Evolutionary conservation across 37 sponge, comb jelly and placozoan species (phyloP).

Genomic region (Halisarca cf. caerulea): DNA sequence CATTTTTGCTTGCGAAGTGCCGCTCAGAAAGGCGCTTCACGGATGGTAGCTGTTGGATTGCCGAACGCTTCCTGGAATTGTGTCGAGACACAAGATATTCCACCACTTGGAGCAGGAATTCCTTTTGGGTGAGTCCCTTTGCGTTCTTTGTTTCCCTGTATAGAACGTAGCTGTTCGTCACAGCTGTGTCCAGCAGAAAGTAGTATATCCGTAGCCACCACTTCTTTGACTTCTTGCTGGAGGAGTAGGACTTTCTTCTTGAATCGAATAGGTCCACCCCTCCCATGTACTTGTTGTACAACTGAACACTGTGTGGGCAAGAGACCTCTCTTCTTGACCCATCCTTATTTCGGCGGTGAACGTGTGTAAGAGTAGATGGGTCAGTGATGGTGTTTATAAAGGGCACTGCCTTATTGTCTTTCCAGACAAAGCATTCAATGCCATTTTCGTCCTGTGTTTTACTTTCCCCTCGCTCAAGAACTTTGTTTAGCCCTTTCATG

Average conservation of each 20-base stretch:
- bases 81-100: not conserved
- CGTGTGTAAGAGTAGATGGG: not conserved
- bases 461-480: not conserved
- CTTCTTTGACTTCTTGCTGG: constrained; percentile 4
- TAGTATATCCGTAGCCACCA: not conserved
- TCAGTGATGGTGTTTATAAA: constrained; percentile 4
- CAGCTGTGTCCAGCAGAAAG: not conserved
- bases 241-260: not conserved
- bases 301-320: not conserved
- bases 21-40: too few species aligned
- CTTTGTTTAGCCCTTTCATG: not conserved
- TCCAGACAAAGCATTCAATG: constrained; percentile 2
- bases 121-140: not conserved
- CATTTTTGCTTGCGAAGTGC: too few species aligned
- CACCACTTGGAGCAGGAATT: not conserved
- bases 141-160: not conserved
- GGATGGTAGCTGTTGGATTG: too few species aligned
- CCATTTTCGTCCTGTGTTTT: not conserved
- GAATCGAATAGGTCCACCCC: not conserved
- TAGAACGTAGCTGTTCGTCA: not conserved
- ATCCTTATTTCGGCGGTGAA: not conserved
- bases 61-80: too few species aligned
- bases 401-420: not conserved
- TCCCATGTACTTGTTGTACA: constrained; percentile 13
- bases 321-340: too few species aligned